Conservation (phyloP, 2,113 vertebrate species). For the Orcinus orca region DNA sequence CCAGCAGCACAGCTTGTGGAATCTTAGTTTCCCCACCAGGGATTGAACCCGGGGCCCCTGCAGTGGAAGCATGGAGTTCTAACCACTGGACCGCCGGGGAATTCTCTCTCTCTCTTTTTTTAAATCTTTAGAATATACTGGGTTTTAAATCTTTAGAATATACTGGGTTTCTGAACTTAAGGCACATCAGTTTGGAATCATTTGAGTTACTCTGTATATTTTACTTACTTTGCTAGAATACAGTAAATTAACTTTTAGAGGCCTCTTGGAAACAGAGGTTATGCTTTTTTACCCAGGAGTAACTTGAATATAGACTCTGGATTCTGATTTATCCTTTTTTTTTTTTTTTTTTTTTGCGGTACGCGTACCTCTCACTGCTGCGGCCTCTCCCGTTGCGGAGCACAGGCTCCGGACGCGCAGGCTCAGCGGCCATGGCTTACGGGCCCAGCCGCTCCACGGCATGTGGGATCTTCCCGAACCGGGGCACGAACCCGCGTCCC, state of each 20-base stretch:
- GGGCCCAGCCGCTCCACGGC: too few species aligned
- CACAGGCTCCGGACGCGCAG: too few species aligned
- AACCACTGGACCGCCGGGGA: neutral
- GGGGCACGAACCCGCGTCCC: too few species aligned
- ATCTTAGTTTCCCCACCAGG: neutral
- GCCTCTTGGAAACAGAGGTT: neutral
- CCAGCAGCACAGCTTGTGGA: neutral
- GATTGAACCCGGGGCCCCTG: neutral
- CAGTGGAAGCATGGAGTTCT: neutral
- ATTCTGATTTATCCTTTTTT: neutral
- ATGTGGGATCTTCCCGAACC: too few species aligned
- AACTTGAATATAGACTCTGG: neutral
- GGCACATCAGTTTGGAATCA: slow-evolving; percentile 1
- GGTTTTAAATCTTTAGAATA: neutral
- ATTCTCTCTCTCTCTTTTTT: neutral
- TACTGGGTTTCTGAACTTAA: neutral
- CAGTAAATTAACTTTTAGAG: slow-evolving; percentile 32
- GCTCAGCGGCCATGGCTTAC: too few species aligned
- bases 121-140: neutral
- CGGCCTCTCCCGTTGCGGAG: too few species aligned
- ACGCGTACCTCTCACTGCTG: too few species aligned
- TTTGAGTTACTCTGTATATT: slow-evolving; percentile 14
- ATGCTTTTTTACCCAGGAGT: neutral
- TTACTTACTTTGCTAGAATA: neutral
- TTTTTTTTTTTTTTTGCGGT: too few species aligned